Conservation (phyloP, 1,140 invertebrate genomes). For the Drosophila bipectinata region DNA sequence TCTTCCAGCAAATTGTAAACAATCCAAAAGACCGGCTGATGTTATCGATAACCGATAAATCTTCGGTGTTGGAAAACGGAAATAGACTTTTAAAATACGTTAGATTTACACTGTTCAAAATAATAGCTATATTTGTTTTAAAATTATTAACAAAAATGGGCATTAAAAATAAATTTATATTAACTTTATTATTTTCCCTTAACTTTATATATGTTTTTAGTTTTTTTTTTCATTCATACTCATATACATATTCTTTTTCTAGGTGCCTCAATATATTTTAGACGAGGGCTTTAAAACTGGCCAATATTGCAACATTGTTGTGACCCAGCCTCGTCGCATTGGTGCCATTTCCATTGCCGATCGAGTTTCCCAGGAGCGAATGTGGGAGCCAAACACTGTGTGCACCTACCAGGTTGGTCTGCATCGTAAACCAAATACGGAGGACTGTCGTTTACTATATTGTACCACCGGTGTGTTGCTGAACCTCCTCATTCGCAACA, state of each 20-base stretch:
- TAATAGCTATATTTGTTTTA: neutral
- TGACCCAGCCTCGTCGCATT: constrained; percentile 95
- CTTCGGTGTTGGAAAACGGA: neutral
- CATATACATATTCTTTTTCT: neutral
- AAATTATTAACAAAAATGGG: too few species aligned
- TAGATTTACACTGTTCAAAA: neutral
- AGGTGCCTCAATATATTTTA: constrained; percentile 94
- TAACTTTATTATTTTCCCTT: too few species aligned
- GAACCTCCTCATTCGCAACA: constrained; percentile 88
- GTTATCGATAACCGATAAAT: neutral
- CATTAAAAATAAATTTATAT: too few species aligned
- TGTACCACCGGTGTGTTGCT: constrained; percentile 93
- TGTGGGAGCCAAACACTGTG: constrained; percentile 90
- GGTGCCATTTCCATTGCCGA: constrained; percentile 95
- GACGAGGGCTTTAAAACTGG: constrained; percentile 88
- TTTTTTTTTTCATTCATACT: neutral
- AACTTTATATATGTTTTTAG: too few species aligned
- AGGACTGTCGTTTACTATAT: constrained; percentile 93
- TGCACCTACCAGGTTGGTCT: constrained; percentile 92
- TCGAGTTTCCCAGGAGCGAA: constrained; percentile 92
- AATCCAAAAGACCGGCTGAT: constrained; percentile 1
- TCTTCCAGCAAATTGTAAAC: constrained; percentile 18
- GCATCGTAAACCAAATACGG: constrained; percentile 36
- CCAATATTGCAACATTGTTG: constrained; percentile 89
- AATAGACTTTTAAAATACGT: neutral